Evolutionary conservation across 2,113 vertebrate genomes (phyloP).

Genomic region (Calidris pugnax): DNA sequence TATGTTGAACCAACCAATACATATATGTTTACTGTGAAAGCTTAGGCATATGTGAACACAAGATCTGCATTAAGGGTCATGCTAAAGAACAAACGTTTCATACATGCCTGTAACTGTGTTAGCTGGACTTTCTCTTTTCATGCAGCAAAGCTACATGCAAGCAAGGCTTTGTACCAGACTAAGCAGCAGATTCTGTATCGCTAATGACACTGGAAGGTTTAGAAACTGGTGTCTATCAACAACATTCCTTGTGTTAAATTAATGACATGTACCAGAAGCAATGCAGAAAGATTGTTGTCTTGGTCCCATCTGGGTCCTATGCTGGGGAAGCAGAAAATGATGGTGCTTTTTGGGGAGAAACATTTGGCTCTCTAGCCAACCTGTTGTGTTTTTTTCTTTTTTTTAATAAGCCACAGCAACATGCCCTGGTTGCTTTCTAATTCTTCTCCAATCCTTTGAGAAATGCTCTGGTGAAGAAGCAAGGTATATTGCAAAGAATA

Average conservation of each 20-base stretch:
- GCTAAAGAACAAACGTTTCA: background rate
- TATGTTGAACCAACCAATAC: background rate
- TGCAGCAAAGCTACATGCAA: background rate
- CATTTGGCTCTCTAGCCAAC: background rate
- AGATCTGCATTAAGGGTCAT: background rate
- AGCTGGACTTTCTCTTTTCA: background rate
- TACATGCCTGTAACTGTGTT: background rate
- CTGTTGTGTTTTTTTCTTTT: background rate
- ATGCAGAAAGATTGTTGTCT: conserved; percentile 1
- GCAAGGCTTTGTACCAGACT: background rate
- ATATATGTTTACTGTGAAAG: background rate
- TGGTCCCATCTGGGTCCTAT: conserved; percentile 29
- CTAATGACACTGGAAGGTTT: conserved; percentile 37
- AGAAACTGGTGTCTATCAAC: conserved; percentile 49
- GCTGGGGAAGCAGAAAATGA: background rate
- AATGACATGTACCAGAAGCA: conserved; percentile 49
- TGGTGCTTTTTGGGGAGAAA: background rate
- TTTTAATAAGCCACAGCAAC: background rate
- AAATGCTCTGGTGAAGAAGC: background rate
- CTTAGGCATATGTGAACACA: background rate
- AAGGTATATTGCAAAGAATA: background rate
- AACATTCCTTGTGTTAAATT: conserved; percentile 41
- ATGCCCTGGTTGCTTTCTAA: background rate
- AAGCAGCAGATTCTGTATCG: background rate
- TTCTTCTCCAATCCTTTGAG: background rate